These are phyloP conservation scores for Oscheius onirici DNA, from an alignment of 2,888 invertebrate genomes.

Conservation along the genomic window DNA sequence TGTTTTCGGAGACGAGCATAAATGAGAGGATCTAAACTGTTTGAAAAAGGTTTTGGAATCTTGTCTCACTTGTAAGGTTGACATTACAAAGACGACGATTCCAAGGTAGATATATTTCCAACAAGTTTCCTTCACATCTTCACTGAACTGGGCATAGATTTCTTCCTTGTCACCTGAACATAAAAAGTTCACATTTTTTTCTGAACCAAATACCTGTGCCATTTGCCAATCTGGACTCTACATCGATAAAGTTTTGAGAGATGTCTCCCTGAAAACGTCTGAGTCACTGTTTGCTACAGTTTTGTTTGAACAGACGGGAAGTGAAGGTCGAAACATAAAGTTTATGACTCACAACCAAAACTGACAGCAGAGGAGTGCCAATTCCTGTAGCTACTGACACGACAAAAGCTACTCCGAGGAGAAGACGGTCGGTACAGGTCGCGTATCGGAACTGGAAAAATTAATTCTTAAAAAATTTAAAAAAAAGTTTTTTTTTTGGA, in stretches of 20 bases:
- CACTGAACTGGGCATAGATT: slow-evolving; percentile 2
- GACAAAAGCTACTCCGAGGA: slow-evolving; percentile 8
- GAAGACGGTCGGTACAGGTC: background rate
- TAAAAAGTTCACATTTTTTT: background rate
- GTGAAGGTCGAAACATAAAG: no score
- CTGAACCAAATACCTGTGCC: background rate
- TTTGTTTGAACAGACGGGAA: slow-evolving; percentile 5
- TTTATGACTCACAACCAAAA: slow-evolving; percentile 26
- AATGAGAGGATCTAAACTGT: slow-evolving; percentile 71
- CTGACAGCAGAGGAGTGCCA: slow-evolving; percentile 24
- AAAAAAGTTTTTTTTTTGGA: no score
- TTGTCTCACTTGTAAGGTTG: slow-evolving; percentile 47
- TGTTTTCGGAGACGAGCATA: slow-evolving; percentile 73
- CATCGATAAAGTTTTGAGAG: slow-evolving; percentile 54
- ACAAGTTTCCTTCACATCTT: slow-evolving; percentile 36
- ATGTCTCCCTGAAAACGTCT: slow-evolving; percentile 45
- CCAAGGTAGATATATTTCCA: slow-evolving; percentile 58
- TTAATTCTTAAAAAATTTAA: no score
- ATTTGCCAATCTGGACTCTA: slow-evolving; percentile 25
- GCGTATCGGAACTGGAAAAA: slow-evolving; percentile 29
- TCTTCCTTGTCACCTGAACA: background rate
- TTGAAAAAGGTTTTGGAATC: background rate
- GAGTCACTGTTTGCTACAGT: slow-evolving; percentile 9
- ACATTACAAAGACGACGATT: slow-evolving; percentile 47
- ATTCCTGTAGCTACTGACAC: slow-evolving; percentile 24